Conservation (phyloP, 2,888 invertebrate species). For the Margaritifera margaritifera region DNA sequence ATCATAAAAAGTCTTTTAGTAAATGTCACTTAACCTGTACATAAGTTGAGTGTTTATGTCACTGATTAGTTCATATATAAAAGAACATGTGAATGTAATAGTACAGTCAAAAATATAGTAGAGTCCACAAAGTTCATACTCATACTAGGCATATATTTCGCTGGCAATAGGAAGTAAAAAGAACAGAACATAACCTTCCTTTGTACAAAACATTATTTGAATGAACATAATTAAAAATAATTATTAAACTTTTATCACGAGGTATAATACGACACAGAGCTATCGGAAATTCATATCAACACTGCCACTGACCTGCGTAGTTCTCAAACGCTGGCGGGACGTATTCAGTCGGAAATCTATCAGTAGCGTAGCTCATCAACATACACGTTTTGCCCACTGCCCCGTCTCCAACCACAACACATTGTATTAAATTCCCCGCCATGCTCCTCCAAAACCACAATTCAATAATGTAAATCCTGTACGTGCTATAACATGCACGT, state of each 20-base stretch:
- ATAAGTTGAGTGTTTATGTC: no score
- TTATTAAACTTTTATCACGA: not conserved
- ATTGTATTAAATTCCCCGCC: slow-evolving; percentile 56
- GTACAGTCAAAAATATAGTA: no score
- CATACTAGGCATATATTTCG: no score
- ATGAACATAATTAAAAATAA: not conserved
- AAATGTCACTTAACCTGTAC: no score
- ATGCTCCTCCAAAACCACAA: not conserved
- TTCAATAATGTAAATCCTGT: not conserved
- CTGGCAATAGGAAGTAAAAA: no score
- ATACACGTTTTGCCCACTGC: slow-evolving; percentile 67
- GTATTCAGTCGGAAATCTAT: slow-evolving; percentile 65
- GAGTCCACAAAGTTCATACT: no score
- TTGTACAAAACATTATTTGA: not conserved
- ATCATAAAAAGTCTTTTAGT: no score
- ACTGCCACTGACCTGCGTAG: slow-evolving; percentile 55
- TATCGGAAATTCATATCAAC: not conserved
- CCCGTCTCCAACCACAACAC: slow-evolving; percentile 66
- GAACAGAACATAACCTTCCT: no score
- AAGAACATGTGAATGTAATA: no score
- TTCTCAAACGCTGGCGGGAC: slow-evolving; percentile 66
- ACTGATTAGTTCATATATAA: no score
- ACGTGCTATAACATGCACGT: no score
- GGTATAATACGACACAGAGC: no score
- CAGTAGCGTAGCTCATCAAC: slow-evolving; percentile 66